phyloP scores from a whole-genome alignment of 2,113 vertebrate species.

The Mystacornis crossleyi region DNA sequence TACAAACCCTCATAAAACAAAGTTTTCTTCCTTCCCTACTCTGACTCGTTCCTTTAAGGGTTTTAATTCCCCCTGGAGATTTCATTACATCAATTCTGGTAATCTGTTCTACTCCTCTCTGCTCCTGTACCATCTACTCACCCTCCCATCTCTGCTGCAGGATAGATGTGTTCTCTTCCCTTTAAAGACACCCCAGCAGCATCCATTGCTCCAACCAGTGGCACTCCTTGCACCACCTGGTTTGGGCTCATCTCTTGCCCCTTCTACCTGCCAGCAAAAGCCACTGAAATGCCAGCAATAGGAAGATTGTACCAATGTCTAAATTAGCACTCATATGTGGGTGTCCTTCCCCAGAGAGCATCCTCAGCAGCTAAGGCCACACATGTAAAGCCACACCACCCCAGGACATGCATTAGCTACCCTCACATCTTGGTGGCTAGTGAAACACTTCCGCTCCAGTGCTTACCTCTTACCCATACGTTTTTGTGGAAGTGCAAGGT shows the following conservation, averaged over 20 bases:
- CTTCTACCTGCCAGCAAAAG: neutral
- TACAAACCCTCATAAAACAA: neutral
- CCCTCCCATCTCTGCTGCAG: neutral
- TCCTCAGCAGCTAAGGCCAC: neutral
- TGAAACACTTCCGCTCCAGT: neutral
- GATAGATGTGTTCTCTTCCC: neutral
- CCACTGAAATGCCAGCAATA: neutral
- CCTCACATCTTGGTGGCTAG: neutral
- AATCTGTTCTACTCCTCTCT: neutral
- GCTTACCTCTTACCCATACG: accelerated
- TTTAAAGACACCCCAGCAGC: neutral
- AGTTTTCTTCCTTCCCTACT: neutral
- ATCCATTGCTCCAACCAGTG: neutral
- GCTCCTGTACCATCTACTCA: neutral
- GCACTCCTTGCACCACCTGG: neutral
- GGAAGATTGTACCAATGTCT: neutral
- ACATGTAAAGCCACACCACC: neutral
- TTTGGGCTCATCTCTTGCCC: neutral
- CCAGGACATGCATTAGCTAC: accelerated
- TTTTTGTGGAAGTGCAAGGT: neutral
- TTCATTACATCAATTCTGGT: neutral
- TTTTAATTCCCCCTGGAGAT: neutral
- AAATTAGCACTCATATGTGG: accelerated
- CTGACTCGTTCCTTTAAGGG: neutral
- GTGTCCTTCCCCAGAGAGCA: neutral